Conservation (phyloP, 2,888 invertebrate species). For the Nemapogon koenigi region DNA sequence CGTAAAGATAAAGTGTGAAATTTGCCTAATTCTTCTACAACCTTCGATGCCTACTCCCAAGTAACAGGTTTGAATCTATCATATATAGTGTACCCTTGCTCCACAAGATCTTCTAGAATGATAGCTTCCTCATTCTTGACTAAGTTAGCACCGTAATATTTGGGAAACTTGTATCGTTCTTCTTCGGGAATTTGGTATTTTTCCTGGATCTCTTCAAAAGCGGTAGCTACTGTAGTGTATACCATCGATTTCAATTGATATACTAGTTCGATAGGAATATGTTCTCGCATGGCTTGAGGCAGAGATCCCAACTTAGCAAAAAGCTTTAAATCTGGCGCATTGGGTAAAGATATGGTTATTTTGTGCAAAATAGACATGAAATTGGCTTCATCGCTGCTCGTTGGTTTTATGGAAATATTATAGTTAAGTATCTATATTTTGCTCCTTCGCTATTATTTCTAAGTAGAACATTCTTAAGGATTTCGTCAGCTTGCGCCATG, state of each 20-base stretch:
- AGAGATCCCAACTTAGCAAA: conserved; percentile 34
- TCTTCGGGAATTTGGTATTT: conserved; percentile 8
- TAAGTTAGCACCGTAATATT: conserved; percentile 10
- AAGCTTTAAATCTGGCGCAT: conserved; percentile 19
- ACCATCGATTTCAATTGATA: conserved; percentile 11
- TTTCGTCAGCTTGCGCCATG: background rate
- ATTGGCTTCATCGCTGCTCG: conserved; percentile 26
- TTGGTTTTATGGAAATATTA: conserved; percentile 13
- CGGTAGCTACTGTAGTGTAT: conserved; percentile 9
- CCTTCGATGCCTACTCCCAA: conserved; percentile 14
- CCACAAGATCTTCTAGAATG: conserved; percentile 11
- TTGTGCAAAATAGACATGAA: conserved; percentile 24
- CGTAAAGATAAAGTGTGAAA: conserved; percentile 14
- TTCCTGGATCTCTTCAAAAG: conserved; percentile 10
- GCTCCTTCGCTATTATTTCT: conserved; percentile 10
- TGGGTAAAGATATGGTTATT: conserved; percentile 17
- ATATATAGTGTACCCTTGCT: conserved; percentile 9
- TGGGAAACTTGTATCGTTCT: conserved; percentile 10
- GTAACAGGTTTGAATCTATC: conserved; percentile 8
- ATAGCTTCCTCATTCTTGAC: conserved; percentile 10
- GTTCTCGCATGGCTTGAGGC: conserved; percentile 24
- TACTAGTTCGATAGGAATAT: conserved; percentile 5
- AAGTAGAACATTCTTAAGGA: conserved; percentile 1
- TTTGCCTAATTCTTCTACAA: conserved; percentile 13
- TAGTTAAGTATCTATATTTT: too few species aligned